These are phyloP conservation scores for Lamellibrachia satsuma DNA, from an alignment of 2,888 invertebrate genomes.

Conservation along the genomic window DNA sequence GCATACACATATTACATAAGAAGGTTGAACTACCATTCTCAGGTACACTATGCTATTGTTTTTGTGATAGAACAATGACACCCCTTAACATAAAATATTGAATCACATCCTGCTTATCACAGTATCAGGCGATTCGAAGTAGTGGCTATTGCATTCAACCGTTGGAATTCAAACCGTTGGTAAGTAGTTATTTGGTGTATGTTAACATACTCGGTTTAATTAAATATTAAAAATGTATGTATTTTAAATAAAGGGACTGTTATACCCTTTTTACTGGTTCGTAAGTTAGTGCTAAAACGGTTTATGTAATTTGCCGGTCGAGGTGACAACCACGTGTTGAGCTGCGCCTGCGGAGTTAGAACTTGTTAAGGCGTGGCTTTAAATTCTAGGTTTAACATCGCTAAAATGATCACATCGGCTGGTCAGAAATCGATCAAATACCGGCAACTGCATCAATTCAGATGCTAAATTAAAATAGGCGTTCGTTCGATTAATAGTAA, in stretches of 20 bases:
- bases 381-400: background rate
- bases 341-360: background rate
- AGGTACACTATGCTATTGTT: background rate
- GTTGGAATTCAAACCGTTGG: conserved; percentile 12
- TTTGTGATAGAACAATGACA: background rate
- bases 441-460: no score
- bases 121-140: background rate
- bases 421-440: no score
- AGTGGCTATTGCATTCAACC: conserved; percentile 12
- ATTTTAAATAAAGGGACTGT: background rate
- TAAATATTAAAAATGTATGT: background rate
- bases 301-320: background rate
- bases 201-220: background rate
- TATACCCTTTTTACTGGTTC: background rate
- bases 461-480: background rate
- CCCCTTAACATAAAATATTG: background rate
- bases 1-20: background rate
- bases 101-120: background rate
- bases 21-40: background rate
- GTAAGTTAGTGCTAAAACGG: background rate
- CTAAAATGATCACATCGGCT: background rate
- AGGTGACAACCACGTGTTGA: background rate
- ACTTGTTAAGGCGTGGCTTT: background rate
- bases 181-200: conserved; percentile 12
- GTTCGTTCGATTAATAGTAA: background rate